A percentile compares a stretch with the other conserved stretches of the same genome.
These are phyloP conservation scores for Cynodonichthys magdalenae DNA, from an alignment of 2,797 vertebrate species.

Conservation along the genomic window DNA sequence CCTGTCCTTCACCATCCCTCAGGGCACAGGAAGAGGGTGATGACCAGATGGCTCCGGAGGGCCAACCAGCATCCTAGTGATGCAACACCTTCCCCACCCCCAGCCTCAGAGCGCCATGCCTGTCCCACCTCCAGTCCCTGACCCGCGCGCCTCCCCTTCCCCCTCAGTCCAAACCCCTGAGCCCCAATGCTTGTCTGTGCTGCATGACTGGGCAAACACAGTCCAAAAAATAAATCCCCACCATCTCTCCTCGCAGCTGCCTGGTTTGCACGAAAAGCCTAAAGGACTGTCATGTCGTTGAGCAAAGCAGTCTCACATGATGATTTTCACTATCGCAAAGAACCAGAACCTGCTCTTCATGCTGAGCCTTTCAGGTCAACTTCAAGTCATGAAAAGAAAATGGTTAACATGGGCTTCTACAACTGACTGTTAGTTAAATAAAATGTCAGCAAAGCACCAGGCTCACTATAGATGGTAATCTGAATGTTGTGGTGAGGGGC, in stretches of 20 bases:
- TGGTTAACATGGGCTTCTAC: conserved; percentile 8
- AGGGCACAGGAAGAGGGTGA: conserved; percentile 55
- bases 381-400: conserved; percentile 15
- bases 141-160: conserved; percentile 30
- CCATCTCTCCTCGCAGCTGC: conserved; percentile 66
- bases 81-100: conserved; percentile 66
- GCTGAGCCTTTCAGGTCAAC: conserved; percentile 3
- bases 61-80: conserved; percentile 62
- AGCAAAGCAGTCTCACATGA: conserved; percentile 14
- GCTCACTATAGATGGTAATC: conserved; percentile 33
- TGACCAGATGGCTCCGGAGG: conserved; percentile 80
- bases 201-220: conserved; percentile 79
- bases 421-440: background rate
- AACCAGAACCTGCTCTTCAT: conserved; percentile 22
- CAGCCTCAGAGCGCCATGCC: conserved; percentile 54
- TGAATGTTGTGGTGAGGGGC: background rate
- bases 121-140: conserved; percentile 65
- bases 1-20: conserved; percentile 77
- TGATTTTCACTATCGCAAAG: conserved; percentile 31
- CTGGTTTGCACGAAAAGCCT: conserved; percentile 47
- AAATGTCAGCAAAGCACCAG: conserved; percentile 6
- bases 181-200: conserved; percentile 74
- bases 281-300: conserved; percentile 26
- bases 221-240: conserved; percentile 68
- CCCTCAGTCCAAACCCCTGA: conserved; percentile 59